Base-by-base conservation (phyloP, 2,888 invertebrate species). In the Archips xylosteana region DNA sequence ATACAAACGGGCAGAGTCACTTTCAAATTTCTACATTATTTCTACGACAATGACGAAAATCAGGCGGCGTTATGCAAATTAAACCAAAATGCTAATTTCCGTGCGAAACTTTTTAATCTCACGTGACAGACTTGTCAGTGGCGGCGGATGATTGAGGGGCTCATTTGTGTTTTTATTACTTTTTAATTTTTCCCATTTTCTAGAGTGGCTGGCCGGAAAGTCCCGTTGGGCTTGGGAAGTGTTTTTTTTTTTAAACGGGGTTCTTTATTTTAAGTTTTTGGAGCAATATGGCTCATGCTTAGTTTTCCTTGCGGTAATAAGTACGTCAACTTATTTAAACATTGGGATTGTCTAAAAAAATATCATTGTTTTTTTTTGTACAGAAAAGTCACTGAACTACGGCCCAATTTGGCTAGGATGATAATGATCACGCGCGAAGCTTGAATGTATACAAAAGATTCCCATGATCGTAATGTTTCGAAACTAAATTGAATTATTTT, bases 71-170 rank as follows among this genome's bases (percentile, higher is more conserved):
- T 85, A 93, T 94, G 93, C 88, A 92, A 94, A 94, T 92, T 85
- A 85, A 81, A 80, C 83, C 81, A 84, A 92, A 93, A 94, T 94
- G 94, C 92, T 92, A 94, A 94, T 94, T 93, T 92, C 87, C 94
- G 94, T 93, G 94, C 90, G 94, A 94, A 94, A 94, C 92, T 94
- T 94, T 94, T 94, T 94, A 94, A 94, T 94, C 94, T 94, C 92
- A 92, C 94, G 92, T 94, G 94, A 93, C 94, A 89, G 89, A 81
- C 79, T 79, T 78, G 80, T 82, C 84, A 79, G 76, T 81, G 87
- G 87, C 89, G 91, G 89, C 92, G 89, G 90, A 93, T 94, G 94
- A 94, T 94, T 92, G 94, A 94, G 92, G 90, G 89, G 86, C 92
- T 94, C 93, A 94, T 94, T 94, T 94, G 91, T 90, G 83, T 94